These are phyloP conservation scores for Thalassoma bifasciatum DNA, from an alignment of 2,113 vertebrate species.

Conservation along the genomic window DNA sequence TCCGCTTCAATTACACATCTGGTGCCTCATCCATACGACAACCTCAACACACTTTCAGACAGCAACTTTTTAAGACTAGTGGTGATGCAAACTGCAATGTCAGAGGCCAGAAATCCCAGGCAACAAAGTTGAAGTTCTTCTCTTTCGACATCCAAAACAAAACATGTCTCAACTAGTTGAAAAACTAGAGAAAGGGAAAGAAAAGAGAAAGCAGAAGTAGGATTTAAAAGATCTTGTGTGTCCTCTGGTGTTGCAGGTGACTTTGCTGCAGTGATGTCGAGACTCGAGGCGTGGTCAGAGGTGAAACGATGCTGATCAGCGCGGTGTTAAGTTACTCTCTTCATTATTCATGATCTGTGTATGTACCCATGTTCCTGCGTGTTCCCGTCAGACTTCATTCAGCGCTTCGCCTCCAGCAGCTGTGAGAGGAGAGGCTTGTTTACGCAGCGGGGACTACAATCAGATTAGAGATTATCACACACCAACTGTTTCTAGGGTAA, in stretches of 20 bases:
- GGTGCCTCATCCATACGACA: background rate
- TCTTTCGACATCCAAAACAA: no score
- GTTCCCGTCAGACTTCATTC: background rate
- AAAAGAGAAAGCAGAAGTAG: no score
- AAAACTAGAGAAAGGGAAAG: no score
- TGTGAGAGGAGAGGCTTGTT: conserved; percentile 11
- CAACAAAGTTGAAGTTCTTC: no score
- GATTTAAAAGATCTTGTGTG: no score
- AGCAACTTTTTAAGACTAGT: no score
- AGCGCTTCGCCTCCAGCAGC: background rate
- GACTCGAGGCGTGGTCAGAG: background rate
- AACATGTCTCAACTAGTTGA: no score
- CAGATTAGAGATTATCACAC: conserved; percentile 25
- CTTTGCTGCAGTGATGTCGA: background rate
- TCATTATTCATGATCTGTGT: conserved; percentile 5
- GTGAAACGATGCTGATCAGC: background rate
- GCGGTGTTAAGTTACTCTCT: background rate
- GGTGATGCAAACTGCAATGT: no score
- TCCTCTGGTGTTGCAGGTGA: no score
- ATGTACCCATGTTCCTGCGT: background rate
- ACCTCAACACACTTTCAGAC: no score
- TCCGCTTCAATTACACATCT: background rate
- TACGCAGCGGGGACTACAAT: conserved; percentile 18
- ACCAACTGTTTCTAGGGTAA: conserved; percentile 28
- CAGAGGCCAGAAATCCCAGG: no score